Evolutionary conservation across 2,797 vertebrate species (phyloP), one percentile per base, ranked within the genome.

Genomic region (Pterois miles): DNA sequence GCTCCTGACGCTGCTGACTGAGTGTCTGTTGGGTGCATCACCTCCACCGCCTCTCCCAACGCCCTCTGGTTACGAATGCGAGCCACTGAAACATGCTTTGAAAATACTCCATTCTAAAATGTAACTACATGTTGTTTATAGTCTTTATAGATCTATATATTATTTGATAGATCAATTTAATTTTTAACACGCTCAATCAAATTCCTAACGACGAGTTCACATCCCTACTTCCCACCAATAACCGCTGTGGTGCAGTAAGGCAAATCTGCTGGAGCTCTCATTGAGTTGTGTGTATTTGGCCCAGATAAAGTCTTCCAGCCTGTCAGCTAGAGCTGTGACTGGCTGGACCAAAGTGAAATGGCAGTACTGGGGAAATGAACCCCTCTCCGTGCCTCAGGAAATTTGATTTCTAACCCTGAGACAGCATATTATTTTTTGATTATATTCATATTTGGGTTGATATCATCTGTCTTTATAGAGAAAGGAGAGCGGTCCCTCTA

Each of bases 381-480:
- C 59, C 62, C 76, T 57, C 46, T n/a, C 36, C 29, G 46, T 0
- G 13, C 14, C 46, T 68, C 80, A 83, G 88, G 84, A 90, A 86
- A 91, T 89, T 82, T 69, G 72, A 84, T 87, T 88, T 88, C 69
- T 64, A 77, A 78, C 63, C 71, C 68, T 29, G 38, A 80, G 76
- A 86, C 74, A 68, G 69, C 71, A 78, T 73, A 84, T 88, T 87
- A 66, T 84, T 88, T 56, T 91, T 80, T 68, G 46, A 86, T 89
- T 81, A 85, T 63, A 81, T 86, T 90, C 76, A 82, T 73, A 80
- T 86, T 82, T 40, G n/a, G 20, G 36, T 78, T 80, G 83, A 72
- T 86, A 77, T 85, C 59, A 80, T 83, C 73, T 54, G 69, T 78
- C 67, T 78, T 80, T 70, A 79, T 33, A 63, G 57, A 31, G 20